These are phyloP conservation scores for Heliconius erato DNA, from an alignment of 2,888 invertebrate genomes.

Conservation along the genomic window DNA sequence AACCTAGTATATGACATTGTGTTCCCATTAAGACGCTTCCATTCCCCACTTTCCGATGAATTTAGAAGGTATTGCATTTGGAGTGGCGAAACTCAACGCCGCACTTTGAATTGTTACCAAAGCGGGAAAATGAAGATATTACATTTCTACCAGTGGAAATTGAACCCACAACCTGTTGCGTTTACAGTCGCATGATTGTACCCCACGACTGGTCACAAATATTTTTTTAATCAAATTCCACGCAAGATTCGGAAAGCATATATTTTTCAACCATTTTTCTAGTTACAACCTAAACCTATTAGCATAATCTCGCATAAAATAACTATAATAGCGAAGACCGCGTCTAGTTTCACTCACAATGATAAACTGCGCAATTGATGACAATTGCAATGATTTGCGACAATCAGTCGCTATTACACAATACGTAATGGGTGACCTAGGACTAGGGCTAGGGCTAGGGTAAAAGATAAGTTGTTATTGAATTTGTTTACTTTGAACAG, in stretches of 20 bases:
- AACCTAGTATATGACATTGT: not conserved
- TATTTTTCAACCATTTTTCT: not conserved
- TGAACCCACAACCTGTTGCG: not conserved
- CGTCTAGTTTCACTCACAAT: conserved; percentile 54
- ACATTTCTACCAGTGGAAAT: not conserved
- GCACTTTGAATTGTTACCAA: not conserved
- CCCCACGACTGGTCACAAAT: not conserved
- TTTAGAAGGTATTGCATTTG: not conserved
- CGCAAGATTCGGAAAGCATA: not conserved
- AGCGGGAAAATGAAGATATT: not conserved
- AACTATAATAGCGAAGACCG: conserved; percentile 54
- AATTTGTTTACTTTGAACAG: not conserved
- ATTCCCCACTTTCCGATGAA: not conserved
- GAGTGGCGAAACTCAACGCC: not conserved
- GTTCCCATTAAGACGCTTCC: not conserved
- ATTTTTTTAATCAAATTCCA: not conserved
- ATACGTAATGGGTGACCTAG: conserved; percentile 42
- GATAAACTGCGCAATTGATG: conserved; percentile 62
- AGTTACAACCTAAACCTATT: conserved; percentile 39
- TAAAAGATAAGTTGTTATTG: not conserved
- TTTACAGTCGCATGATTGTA: not conserved
- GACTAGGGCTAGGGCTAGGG: conserved; percentile 6
- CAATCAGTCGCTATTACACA: conserved; percentile 57
- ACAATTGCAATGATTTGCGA: conserved; percentile 68
- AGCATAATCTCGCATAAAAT: conserved; percentile 54